These are phyloP conservation scores for Axea sp. DNA, from an alignment of 2,888 invertebrate species.

Conservation along the genomic window DNA sequence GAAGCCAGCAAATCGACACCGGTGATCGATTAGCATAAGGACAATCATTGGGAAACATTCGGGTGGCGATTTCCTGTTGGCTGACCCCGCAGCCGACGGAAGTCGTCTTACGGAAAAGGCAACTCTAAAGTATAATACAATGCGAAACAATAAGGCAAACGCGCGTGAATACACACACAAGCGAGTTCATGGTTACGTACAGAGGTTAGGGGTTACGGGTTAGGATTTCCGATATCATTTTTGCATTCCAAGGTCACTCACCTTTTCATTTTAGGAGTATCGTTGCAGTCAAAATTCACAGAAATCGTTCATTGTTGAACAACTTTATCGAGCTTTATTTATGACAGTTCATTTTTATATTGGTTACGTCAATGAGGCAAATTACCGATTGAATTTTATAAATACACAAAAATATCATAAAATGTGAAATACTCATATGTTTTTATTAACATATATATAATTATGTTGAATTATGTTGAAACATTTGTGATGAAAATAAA, in stretches of 20 bases:
- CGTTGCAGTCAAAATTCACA: constrained; percentile 37
- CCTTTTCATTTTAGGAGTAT: constrained; percentile 56
- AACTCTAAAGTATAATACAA: constrained; percentile 63
- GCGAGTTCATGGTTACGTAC: constrained; percentile 74
- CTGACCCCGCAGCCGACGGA: constrained; percentile 76
- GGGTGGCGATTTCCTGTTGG: constrained; percentile 76
- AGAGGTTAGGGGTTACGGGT: constrained; percentile 74
- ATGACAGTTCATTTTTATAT: too few species aligned
- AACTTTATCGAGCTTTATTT: constrained; percentile 6
- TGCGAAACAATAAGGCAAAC: constrained; percentile 62
- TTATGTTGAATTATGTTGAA: too few species aligned
- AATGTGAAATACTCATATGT: too few species aligned
- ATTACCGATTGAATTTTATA: too few species aligned
- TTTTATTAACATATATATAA: too few species aligned
- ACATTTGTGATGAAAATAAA: too few species aligned
- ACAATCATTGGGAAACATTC: constrained; percentile 78
- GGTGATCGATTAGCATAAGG: constrained; percentile 74
- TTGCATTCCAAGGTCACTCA: constrained; percentile 69
- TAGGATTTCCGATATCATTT: constrained; percentile 72
- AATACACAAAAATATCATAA: too few species aligned
- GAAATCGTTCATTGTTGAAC: constrained; percentile 20
- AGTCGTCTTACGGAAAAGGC: constrained; percentile 75
- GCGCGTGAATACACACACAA: constrained; percentile 52
- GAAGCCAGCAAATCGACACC: constrained; percentile 55
- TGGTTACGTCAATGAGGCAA: too few species aligned